Conservation (phyloP, 2,113 vertebrate species). For the Corythoichthys haematopterus region DNA sequence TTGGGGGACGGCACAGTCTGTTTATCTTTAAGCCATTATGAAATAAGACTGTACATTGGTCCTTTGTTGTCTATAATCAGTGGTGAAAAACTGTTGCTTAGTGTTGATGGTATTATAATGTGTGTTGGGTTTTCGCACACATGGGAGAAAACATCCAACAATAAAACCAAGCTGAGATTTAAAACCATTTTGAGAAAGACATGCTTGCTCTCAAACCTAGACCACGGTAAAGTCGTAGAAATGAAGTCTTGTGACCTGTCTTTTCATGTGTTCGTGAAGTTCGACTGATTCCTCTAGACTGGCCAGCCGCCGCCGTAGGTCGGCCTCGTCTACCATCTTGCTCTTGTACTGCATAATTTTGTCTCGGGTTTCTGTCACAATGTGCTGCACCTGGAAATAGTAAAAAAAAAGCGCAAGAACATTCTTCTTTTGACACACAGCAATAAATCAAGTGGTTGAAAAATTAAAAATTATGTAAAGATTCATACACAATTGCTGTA, state of each 20-base stretch:
- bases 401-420: background rate
- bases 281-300: constrained; percentile 91
- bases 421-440: background rate
- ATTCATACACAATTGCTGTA: background rate
- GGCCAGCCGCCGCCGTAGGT: constrained; percentile 85
- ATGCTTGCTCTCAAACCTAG: no score
- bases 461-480: background rate
- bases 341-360: constrained; percentile 92
- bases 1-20: no score
- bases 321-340: constrained; percentile 86
- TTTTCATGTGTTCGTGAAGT: constrained; percentile 91
- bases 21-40: no score
- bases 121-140: no score
- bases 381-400: constrained; percentile 76
- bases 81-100: no score
- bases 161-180: no score
- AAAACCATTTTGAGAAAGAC: no score
- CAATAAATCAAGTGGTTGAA: background rate
- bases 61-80: no score
- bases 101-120: no score
- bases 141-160: no score
- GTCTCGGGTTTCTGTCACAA: constrained; percentile 91
- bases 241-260: constrained; percentile 59
- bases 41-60: no score
- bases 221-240: background rate